Conservation (phyloP, 2,113 vertebrate species). For the Syngnathoides biaculeatus region DNA sequence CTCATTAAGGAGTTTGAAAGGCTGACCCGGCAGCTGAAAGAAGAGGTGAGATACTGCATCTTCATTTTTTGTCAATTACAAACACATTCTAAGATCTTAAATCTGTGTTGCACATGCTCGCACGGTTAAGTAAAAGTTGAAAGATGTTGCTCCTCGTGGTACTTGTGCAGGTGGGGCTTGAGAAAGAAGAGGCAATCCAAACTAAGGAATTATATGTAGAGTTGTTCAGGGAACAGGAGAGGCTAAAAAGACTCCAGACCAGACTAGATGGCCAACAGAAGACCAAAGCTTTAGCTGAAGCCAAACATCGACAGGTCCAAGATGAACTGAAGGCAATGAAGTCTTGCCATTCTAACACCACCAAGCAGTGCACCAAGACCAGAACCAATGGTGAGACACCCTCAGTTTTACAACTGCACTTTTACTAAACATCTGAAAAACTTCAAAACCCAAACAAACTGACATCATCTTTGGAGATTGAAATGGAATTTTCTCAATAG, state of each 20-base stretch:
- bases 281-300: constrained; percentile 18
- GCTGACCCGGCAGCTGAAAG: constrained; percentile 66
- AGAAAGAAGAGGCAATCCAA: constrained; percentile 44
- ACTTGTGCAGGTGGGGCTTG: constrained; percentile 29
- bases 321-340: constrained; percentile 69
- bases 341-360: constrained; percentile 32
- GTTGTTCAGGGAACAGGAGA: constrained; percentile 76
- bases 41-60: constrained; percentile 71
- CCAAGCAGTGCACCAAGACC: constrained; percentile 40
- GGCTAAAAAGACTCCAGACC: constrained; percentile 74
- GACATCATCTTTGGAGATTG: too few species aligned
- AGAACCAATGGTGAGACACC: constrained; percentile 71
- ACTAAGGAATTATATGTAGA: constrained; percentile 64
- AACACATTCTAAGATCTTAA: neutral
- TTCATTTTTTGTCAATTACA: neutral
- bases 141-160: neutral
- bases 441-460: too few species aligned
- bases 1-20: constrained; percentile 78
- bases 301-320: constrained; percentile 53
- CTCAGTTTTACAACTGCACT: neutral
- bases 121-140: neutral
- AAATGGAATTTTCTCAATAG: too few species aligned
- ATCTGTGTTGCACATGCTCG: neutral
- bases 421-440: too few species aligned
- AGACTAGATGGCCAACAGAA: constrained; percentile 70